Evolutionary conservation across 1,140 invertebrate species (phyloP).

Genomic region (Tachypleus tridentatus): DNA sequence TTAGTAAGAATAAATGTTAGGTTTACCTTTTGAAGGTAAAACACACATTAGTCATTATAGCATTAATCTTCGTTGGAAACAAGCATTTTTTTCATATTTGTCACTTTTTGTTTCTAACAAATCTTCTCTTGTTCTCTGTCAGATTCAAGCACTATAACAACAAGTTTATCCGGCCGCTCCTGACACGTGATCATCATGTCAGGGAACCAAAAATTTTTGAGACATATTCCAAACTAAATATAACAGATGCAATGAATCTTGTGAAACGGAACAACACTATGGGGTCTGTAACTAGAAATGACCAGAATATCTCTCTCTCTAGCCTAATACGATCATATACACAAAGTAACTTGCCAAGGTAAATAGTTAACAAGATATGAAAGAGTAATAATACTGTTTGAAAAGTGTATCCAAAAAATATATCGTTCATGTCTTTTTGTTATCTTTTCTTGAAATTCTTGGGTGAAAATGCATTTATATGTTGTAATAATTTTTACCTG

Average conservation of each 20-base stretch:
- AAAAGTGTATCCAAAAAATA: too few relatives aligned
- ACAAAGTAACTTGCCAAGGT: constrained; percentile 22
- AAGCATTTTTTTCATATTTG: not conserved
- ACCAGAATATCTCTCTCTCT: constrained; percentile 71
- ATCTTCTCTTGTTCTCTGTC: constrained; percentile 2
- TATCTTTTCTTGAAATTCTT: too few relatives aligned
- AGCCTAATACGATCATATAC: constrained; percentile 73
- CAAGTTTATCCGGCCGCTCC: constrained; percentile 74
- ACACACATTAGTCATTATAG: not conserved
- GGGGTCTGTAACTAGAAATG: not conserved
- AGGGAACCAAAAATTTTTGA: constrained; percentile 86
- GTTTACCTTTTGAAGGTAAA: too few relatives aligned
- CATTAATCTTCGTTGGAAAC: not conserved
- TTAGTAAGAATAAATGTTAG: too few relatives aligned
- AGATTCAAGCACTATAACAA: constrained; percentile 89
- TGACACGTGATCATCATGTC: constrained; percentile 68
- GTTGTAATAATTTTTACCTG: too few relatives aligned
- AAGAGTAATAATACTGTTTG: too few relatives aligned
- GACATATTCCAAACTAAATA: constrained; percentile 82
- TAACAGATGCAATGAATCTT: constrained; percentile 82
- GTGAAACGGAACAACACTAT: constrained; percentile 41
- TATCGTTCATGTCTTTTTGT: too few relatives aligned
- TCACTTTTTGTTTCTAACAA: not conserved
- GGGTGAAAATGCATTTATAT: too few relatives aligned
- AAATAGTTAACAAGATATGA: too few relatives aligned